phyloP scores from a whole-genome alignment of 2,797 vertebrate species.

The Iguana delicatissima region DNA sequence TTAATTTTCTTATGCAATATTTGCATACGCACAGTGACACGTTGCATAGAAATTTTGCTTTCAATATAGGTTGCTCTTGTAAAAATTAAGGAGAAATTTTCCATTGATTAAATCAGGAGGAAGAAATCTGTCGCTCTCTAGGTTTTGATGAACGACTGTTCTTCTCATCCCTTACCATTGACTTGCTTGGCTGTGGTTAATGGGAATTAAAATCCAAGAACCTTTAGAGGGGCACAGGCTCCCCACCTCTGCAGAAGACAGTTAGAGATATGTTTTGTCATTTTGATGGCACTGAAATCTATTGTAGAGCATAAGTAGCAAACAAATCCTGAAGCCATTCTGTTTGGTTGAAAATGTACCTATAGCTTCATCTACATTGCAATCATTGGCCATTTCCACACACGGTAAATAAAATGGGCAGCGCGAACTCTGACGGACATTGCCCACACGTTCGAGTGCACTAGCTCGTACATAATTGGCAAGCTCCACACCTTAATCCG shows the following conservation, averaged over 20 bases:
- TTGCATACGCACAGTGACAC: slow-evolving; percentile 42
- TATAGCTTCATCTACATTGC: too few relatives aligned
- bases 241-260: too few relatives aligned
- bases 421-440: too few relatives aligned
- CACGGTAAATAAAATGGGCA: too few relatives aligned
- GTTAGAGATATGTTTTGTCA: neutral
- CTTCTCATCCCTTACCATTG: neutral
- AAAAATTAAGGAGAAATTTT: neutral
- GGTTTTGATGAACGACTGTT: neutral
- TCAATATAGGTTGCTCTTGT: slow-evolving; percentile 51
- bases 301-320: neutral
- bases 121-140: neutral
- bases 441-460: too few relatives aligned
- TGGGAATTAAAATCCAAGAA: neutral
- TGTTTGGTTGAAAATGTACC: neutral
- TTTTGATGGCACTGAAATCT: neutral
- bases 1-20: neutral
- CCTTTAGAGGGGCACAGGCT: neutral
- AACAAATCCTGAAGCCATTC: neutral
- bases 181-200: neutral
- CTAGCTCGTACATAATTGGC: too few relatives aligned
- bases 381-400: too few relatives aligned
- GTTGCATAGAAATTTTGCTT: slow-evolving; percentile 42
- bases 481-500: too few relatives aligned
- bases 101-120: slow-evolving; percentile 22